phyloP scores from a whole-genome alignment of 1,140 invertebrate species.

The Panagrolaimus sp. region DNA sequence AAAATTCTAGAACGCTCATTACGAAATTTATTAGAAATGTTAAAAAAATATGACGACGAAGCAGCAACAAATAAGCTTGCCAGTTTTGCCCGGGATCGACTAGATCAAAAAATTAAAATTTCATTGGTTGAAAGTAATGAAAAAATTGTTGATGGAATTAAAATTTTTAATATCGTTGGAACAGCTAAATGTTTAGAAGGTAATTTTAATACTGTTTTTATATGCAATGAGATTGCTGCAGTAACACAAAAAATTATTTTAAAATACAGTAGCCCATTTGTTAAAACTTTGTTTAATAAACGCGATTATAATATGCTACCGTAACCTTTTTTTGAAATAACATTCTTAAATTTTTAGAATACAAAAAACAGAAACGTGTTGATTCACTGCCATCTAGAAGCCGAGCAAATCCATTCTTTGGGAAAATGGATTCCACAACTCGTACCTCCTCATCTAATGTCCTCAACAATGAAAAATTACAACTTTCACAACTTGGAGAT shows the following conservation, averaged over 20 bases:
- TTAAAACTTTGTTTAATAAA: too few species aligned
- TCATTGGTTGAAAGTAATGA: conserved; percentile 5
- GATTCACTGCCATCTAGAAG: neutral
- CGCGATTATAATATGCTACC: neutral
- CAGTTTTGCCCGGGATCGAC: neutral
- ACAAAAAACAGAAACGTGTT: conserved; percentile 3
- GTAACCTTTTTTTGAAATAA: too few species aligned
- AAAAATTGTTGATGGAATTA: neutral
- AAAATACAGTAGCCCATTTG: too few species aligned
- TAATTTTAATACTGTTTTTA: too few species aligned
- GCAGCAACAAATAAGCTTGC: conserved; percentile 1
- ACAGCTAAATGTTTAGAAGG: conserved; percentile 9
- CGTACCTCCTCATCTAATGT: neutral
- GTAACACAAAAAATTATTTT: too few species aligned
- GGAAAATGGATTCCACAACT: neutral
- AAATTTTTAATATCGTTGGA: conserved; percentile 2
- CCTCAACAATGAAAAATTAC: neutral
- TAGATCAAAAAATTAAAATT: conserved; percentile 13
- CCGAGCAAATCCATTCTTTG: neutral
- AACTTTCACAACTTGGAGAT: neutral
- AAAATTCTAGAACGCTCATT: neutral
- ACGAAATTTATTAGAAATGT: neutral
- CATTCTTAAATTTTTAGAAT: neutral
- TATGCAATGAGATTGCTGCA: too few species aligned
- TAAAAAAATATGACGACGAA: conserved; percentile 1